Conservation (phyloP, 2,888 invertebrate species). For the Xanthorhoe designata region DNA sequence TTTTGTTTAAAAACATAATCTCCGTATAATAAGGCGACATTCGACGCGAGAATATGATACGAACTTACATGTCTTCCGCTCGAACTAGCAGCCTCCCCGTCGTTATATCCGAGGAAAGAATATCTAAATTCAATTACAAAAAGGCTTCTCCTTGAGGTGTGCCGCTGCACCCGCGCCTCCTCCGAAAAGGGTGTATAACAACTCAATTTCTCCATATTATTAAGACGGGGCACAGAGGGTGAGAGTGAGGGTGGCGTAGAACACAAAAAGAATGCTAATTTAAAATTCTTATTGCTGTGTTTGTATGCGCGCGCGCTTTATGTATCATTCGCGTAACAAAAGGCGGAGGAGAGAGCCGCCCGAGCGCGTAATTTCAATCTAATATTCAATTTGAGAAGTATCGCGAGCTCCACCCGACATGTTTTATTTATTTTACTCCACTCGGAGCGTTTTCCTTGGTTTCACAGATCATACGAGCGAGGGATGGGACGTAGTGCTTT, state of each 20-base stretch:
- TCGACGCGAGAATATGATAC: constrained; percentile 74
- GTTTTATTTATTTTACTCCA: constrained; percentile 77
- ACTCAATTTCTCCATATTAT: constrained; percentile 85
- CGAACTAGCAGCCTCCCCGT: constrained; percentile 74
- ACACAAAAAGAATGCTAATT: constrained; percentile 85
- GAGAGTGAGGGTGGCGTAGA: constrained; percentile 72
- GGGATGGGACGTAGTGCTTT: constrained; percentile 44
- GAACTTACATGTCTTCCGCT: constrained; percentile 71
- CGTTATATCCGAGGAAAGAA: constrained; percentile 79
- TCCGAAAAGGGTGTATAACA: constrained; percentile 82
- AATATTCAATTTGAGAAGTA: constrained; percentile 84
- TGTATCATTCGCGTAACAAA: constrained; percentile 82
- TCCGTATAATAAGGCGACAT: constrained; percentile 58
- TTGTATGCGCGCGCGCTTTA: constrained; percentile 84
- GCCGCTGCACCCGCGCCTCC: constrained; percentile 82
- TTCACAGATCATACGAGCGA: constrained; percentile 61
- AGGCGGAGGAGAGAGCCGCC: constrained; percentile 76
- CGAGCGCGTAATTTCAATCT: constrained; percentile 84
- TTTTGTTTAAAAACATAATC: constrained; percentile 24
- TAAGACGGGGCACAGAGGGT: constrained; percentile 72
- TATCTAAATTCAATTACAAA: constrained; percentile 86
- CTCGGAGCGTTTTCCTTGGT: constrained; percentile 66
- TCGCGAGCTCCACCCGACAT: constrained; percentile 71
- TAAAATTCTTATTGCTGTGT: constrained; percentile 84
- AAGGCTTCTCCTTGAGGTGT: constrained; percentile 80